Conservation (phyloP, 2,888 invertebrate species). For the Scaptomyza flava region DNA sequence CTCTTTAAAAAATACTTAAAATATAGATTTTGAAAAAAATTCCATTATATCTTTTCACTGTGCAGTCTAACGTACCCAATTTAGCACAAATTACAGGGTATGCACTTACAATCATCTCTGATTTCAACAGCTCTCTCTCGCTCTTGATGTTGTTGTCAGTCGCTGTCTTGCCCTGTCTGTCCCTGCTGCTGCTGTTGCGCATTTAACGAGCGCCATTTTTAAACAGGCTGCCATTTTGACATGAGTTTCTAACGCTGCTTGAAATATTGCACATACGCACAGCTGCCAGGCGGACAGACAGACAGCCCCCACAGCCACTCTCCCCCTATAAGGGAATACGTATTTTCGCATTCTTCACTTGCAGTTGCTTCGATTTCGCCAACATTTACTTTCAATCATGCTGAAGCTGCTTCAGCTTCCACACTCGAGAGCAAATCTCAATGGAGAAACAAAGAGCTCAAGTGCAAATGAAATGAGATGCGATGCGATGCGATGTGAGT, state of each 20-base stretch:
- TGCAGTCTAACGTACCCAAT: not conserved
- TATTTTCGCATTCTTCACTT: conserved; percentile 2
- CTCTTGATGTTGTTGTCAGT: conserved; percentile 40
- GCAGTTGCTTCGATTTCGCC: conserved; percentile 45
- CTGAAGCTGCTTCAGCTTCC: conserved; percentile 24
- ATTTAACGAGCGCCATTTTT: conserved; percentile 63
- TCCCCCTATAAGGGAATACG: not conserved
- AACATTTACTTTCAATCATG: conserved; percentile 67
- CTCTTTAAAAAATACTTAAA: too few species aligned
- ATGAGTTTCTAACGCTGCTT: conserved; percentile 47
- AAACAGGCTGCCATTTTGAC: conserved; percentile 49
- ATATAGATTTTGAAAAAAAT: too few species aligned
- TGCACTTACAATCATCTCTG: not conserved
- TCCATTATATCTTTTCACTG: too few species aligned
- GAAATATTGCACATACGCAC: conserved; percentile 67
- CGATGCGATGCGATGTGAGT: conserved; percentile 22
- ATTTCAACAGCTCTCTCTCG: conserved; percentile 25
- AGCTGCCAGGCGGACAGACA: conserved; percentile 22
- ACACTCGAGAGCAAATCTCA: conserved; percentile 46
- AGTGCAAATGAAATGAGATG: conserved; percentile 65
- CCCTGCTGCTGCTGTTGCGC: conserved; percentile 39
- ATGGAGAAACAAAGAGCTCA: conserved; percentile 58
- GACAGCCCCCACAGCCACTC: not conserved
- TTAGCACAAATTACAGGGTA: not conserved
- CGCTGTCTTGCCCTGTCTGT: not conserved